Evolutionary conservation across 2,888 invertebrate genomes (phyloP), one percentile per base, ranked within the genome.

Genomic region (Andrena minutula): DNA sequence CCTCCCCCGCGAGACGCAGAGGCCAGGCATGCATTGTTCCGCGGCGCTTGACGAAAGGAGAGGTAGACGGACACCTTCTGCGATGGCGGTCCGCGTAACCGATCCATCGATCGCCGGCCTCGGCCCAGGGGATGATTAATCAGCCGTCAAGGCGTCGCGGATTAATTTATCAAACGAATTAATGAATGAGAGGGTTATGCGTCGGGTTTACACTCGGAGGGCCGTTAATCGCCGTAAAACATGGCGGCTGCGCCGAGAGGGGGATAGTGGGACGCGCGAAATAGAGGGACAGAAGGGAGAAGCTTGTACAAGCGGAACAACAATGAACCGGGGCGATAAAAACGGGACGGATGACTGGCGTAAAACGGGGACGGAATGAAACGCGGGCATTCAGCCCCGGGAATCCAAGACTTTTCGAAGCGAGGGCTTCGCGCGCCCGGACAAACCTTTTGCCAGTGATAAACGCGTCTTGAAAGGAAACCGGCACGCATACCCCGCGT

Each of bases 141-240:
- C 81, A 68, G 56, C 75, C 72, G 81, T 73, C 82, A 16, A 20
- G 12, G 32, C 26, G 64, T 53, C 77, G 56, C 10, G 72, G 58
- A 82, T 82, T 82, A 81, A 82, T 82, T 81, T 81, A 81, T 82
- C 82, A 82, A 61, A 49, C 61, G 70, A 77, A 81, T 82, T 77
- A 82, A 82, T 76, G 77, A 83, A 77, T 20, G 65, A 51, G 51
- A 51, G 51, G 61, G 71, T 63, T 73, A 70, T 23, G 81, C 51
- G 73, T 61, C 68, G n/a, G 26, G 35, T 28, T 51, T 41, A 32
- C 61, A 51, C 68, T 49, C 23, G 35, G 58, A n/a, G 51, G 68
- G 58, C 53, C 68, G 82, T 82, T 81, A 69, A 82, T 82, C 64
- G 80, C 30, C 58, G 64, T 75, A 72, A 75, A 70, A 80, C 81